These are phyloP conservation scores for Heliconius nattereri DNA, from an alignment of 1,140 invertebrate species.

Conservation along the genomic window DNA sequence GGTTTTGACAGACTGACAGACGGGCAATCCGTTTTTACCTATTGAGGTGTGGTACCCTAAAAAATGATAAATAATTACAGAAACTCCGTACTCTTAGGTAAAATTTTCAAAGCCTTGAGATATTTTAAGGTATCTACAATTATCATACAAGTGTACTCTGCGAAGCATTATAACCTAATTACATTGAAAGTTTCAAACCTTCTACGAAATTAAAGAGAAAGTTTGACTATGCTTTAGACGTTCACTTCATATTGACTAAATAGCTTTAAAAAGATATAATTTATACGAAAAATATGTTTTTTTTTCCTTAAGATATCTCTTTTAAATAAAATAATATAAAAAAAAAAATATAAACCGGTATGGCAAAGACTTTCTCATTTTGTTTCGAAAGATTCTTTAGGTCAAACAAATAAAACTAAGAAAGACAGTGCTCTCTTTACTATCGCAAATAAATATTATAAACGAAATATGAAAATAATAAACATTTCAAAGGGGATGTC, in stretches of 20 bases:
- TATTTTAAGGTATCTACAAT: neutral
- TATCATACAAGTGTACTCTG: neutral
- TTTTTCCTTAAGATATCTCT: neutral
- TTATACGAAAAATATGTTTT: neutral
- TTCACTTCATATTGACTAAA: neutral
- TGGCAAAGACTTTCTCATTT: neutral
- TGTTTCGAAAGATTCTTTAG: neutral
- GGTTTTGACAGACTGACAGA: too few species aligned
- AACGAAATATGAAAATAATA: neutral
- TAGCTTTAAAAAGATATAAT: neutral
- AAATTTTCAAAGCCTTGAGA: neutral
- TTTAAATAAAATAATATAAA: neutral
- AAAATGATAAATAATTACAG: too few species aligned
- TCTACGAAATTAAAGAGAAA: neutral
- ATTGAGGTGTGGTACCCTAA: too few species aligned
- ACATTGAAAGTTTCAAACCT: neutral
- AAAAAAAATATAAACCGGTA: neutral
- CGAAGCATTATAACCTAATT: neutral
- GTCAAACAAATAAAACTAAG: neutral
- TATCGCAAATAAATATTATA: neutral
- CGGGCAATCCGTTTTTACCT: too few species aligned
- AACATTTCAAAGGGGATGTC: neutral
- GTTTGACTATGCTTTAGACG: neutral
- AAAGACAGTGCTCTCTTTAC: neutral
- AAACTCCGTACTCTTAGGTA: too few species aligned